These are phyloP conservation scores for Halisarca cf. caerulea DNA, from an alignment of 37 sponge, comb jelly and placozoan genomes.

Conservation along the genomic window DNA sequence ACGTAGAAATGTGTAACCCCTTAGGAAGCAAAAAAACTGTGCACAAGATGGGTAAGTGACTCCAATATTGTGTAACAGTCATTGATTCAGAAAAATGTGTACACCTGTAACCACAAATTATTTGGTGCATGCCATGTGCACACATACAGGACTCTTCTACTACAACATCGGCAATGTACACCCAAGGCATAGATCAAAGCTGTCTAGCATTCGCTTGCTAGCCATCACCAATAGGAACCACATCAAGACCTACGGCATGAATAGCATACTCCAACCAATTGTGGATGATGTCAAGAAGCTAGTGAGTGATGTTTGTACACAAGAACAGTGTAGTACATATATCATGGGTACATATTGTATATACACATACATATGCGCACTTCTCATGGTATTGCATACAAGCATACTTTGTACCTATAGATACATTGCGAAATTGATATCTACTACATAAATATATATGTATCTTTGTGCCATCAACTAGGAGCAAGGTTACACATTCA, in stretches of 20 bases:
- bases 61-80: background rate
- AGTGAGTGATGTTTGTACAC: constrained; percentile 6
- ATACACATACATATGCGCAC: too few relatives aligned
- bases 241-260: constrained; percentile 28
- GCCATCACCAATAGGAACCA: background rate
- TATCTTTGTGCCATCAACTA: background rate
- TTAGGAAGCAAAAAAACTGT: constrained; percentile 29
- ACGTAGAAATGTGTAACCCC: constrained; percentile 41
- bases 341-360: too few relatives aligned
- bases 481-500: background rate
- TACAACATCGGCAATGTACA: constrained; percentile 43
- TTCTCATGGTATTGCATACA: background rate
- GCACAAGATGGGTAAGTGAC: constrained; percentile 36
- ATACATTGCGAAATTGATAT: background rate
- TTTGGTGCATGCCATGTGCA: background rate
- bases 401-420: background rate
- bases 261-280: constrained; percentile 39
- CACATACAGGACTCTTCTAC: constrained; percentile 49
- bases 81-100: background rate
- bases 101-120: background rate
- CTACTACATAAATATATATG: too few relatives aligned
- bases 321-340: too few relatives aligned
- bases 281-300: constrained; percentile 44
- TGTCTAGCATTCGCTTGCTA: constrained; percentile 32
- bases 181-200: constrained; percentile 31